phyloP scores from a whole-genome alignment of 2,113 vertebrate genomes.

The Arizona elegans region DNA sequence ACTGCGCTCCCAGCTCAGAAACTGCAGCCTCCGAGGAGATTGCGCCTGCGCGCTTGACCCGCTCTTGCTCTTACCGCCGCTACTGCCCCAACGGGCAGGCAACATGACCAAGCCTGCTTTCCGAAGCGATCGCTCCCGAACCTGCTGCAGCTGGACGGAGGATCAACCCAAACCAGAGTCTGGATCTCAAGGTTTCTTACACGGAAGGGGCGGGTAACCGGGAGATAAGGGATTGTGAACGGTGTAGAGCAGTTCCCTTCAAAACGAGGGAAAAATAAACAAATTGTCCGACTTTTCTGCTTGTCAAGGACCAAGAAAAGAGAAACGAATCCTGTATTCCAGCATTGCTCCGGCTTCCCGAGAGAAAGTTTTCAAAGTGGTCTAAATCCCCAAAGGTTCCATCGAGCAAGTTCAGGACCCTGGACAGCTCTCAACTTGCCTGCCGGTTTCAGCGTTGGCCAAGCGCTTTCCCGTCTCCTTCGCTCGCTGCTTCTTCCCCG shows the following conservation, averaged over 20 bases:
- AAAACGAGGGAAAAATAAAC: neutral
- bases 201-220: too few relatives aligned
- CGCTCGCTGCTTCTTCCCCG: neutral
- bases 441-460: neutral
- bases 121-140: neutral
- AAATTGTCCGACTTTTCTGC: neutral
- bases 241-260: neutral
- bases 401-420: neutral
- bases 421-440: neutral
- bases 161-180: neutral
- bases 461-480: neutral
- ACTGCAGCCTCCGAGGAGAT: conserved; percentile 64
- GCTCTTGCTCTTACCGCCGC: neutral
- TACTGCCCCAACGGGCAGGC: neutral
- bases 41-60: conserved; percentile 62
- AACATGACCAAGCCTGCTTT: neutral
- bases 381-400: neutral
- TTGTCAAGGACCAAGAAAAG: neutral
- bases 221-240: neutral
- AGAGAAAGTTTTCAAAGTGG: neutral
- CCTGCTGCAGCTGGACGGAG: neutral
- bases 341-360: neutral
- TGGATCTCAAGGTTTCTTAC: too few relatives aligned
- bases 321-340: too few relatives aligned
- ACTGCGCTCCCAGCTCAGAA: conserved; percentile 63